Percentiles rank a stretch among this genome's conserved stretches.
Conservation (phyloP, 1,140 invertebrate species). For the Tetragonula clypearis region DNA sequence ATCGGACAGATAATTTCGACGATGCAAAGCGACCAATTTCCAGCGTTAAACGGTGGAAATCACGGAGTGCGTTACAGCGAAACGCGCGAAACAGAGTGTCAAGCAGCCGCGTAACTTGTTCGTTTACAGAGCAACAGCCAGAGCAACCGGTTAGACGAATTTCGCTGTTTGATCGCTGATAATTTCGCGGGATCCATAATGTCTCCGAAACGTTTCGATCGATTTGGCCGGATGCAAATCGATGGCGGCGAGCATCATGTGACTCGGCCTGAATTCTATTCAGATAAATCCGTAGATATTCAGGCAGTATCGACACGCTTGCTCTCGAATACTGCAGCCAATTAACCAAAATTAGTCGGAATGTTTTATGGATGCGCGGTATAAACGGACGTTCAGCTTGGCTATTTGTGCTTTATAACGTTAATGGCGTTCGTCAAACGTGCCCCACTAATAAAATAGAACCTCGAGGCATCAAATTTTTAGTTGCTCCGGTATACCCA, state of each 20-base stretch:
- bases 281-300: slow-evolving; percentile 15
- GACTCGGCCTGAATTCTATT: slow-evolving; percentile 11
- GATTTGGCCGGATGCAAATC: slow-evolving; percentile 22
- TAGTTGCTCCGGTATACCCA: not conserved
- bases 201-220: not conserved
- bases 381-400: not conserved
- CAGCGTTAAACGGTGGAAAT: not conserved
- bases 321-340: not conserved
- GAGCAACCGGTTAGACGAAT: slow-evolving; percentile 1
- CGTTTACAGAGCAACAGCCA: not conserved
- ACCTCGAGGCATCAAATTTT: not conserved
- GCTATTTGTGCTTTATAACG: slow-evolving; percentile 24
- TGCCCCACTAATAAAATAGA: not conserved
- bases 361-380: slow-evolving; percentile 20
- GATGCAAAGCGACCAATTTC: not conserved
- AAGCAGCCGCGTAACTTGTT: not conserved
- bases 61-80: too few species aligned
- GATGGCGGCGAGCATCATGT: not conserved
- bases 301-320: not conserved
- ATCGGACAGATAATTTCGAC: not conserved
- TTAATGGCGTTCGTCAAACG: not conserved
- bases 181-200: slow-evolving; percentile 44
- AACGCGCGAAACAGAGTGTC: too few species aligned
- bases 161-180: slow-evolving; percentile 22
- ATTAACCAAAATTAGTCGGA: slow-evolving; percentile 36